Evolutionary conservation across 1,140 invertebrate species (phyloP), one percentile per base, ranked within the genome.

Genomic region (Oncopodura yosiiana): DNA sequence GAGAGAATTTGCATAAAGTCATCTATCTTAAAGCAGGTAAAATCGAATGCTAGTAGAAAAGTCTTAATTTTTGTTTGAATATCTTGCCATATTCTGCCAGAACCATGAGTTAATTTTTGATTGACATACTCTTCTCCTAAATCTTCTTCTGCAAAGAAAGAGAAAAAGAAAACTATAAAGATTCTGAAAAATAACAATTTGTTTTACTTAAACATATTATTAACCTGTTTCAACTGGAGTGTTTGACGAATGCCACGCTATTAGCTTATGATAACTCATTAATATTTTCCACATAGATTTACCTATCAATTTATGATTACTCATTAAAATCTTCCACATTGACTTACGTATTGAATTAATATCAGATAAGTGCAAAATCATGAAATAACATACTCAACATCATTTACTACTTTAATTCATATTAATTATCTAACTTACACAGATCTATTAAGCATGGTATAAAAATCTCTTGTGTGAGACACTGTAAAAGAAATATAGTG

Each of bases 1-100:
- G 85, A 83, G 26, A 98, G 70, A 45, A 95, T 83, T 67, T 89
- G 82, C 34, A 96, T 84, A 67, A 96, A 95, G 60, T 95, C 89
- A 64, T 97, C 92, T 68, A 95, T 93, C 64, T 92, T 92, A 67
- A 87, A 90, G 44, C 78, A 74, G 2, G 82, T 80, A n/a, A 92
- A 69, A 64, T 89, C 82, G 3, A 81, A 81, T 37, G 80, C 81
- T 16, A 83, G 76, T 16, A 93, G 69, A 62, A 87, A 85, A 24
- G 77, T 78, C 2, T 81, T 84, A 4, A 96, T 83, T 74, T 95
- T 94, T 3, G 83, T 84, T 69, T 96, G 87, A 0, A 96, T 83
- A 63, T 97, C 94, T 60, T 90, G 84, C 93, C 93, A 97, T 44
- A 97, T 81, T 58, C 88, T 77, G 2, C 78, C 73, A 46, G 89